These are phyloP conservation scores for Falco cherrug DNA, from an alignment of 2,797 vertebrate species.

Conservation along the genomic window DNA sequence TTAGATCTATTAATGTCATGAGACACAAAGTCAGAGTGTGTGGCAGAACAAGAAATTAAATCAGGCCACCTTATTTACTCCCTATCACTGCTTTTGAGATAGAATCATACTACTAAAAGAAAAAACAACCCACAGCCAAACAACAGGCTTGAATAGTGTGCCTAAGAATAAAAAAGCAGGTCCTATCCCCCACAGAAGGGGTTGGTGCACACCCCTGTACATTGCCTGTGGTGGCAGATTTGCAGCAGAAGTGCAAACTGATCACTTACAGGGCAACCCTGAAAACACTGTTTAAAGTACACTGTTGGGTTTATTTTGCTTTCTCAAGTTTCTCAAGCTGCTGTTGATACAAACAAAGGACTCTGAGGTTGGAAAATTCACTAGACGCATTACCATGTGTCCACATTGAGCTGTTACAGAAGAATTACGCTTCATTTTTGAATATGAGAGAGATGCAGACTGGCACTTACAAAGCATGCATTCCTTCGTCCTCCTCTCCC, in stretches of 20 bases:
- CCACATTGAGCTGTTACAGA: neutral
- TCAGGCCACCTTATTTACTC: slow-evolving; percentile 14
- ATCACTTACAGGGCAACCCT: neutral
- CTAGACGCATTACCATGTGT: neutral
- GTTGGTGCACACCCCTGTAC: neutral
- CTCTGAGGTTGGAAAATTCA: neutral
- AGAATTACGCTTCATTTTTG: neutral
- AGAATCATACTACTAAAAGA: neutral
- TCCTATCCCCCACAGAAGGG: neutral
- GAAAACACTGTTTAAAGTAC: neutral
- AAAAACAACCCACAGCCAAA: neutral
- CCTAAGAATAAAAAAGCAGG: neutral
- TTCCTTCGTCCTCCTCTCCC: neutral
- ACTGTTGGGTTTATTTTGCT: neutral
- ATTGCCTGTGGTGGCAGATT: neutral
- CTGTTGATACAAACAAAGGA: neutral
- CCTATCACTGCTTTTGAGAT: neutral
- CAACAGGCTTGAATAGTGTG: neutral
- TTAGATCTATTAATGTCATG: slow-evolving; percentile 51
- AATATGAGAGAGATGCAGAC: neutral
- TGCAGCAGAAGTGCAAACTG: neutral
- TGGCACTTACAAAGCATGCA: neutral
- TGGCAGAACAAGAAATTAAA: slow-evolving; percentile 50
- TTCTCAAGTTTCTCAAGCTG: neutral
- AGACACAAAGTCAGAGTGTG: slow-evolving; percentile 47